Evolutionary conservation across 2,113 vertebrate genomes (phyloP).

Genomic region (Merops nubicus): DNA sequence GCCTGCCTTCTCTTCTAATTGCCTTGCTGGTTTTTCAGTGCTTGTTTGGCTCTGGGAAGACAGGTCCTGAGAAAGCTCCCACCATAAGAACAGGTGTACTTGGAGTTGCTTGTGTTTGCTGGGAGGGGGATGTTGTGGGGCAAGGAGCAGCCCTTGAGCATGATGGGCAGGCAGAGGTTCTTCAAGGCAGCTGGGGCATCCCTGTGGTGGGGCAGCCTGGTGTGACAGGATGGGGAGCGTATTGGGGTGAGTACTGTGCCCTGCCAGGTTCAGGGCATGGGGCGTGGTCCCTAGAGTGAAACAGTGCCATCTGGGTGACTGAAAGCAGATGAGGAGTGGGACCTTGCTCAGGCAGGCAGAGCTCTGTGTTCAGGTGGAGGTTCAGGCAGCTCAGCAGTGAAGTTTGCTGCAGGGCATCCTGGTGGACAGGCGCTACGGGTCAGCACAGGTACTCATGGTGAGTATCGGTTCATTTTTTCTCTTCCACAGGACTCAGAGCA

Average conservation of each 20-base stretch:
- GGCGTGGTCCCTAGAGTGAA: background rate
- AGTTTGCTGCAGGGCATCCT: background rate
- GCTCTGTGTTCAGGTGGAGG: background rate
- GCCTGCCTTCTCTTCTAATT: background rate
- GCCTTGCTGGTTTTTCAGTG: background rate
- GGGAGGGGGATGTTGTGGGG: background rate
- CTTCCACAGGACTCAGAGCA: slow-evolving; percentile 83
- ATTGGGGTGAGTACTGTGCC: background rate
- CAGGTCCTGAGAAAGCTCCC: background rate
- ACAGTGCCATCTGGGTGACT: background rate
- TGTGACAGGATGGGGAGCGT: background rate
- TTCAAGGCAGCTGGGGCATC: background rate
- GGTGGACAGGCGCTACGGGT: background rate
- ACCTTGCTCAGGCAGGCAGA: background rate
- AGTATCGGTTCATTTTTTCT: background rate
- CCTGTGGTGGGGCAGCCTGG: background rate
- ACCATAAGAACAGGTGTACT: background rate
- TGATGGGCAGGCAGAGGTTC: background rate
- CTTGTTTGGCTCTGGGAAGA: background rate
- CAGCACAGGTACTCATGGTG: background rate
- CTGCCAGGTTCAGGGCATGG: background rate
- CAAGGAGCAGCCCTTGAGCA: background rate
- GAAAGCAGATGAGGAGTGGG: background rate
- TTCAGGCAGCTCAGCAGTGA: background rate
- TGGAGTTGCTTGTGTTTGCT: background rate